Conservation (phyloP, 2,113 vertebrate species). For the Heterotilapia buettikoferi region DNA sequence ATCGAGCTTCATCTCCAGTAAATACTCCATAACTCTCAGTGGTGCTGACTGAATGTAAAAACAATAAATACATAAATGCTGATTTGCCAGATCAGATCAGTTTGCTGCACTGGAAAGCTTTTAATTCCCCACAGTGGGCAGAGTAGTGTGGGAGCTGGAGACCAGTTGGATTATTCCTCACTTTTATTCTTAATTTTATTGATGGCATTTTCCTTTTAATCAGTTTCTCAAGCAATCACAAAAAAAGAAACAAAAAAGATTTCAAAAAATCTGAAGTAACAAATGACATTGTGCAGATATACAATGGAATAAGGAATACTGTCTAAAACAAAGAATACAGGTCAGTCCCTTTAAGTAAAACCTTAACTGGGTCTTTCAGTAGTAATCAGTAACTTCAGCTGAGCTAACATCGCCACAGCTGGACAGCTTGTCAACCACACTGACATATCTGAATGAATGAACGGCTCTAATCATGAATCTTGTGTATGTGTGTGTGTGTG, state of each 20-base stretch:
- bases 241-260: background rate
- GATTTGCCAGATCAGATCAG: background rate
- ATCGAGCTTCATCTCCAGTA: background rate
- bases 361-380: slow-evolving; percentile 38
- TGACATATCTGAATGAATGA: slow-evolving; percentile 63
- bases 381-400: slow-evolving; percentile 51
- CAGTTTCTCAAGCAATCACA: accelerated
- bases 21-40: background rate
- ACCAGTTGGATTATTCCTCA: background rate
- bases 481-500: background rate
- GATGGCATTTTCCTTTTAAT: background rate
- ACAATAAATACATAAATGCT: background rate
- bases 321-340: background rate
- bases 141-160: background rate
- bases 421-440: slow-evolving; percentile 56
- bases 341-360: slow-evolving; percentile 14
- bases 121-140: background rate
- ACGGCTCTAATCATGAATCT: slow-evolving; percentile 48
- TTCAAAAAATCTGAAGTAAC: background rate
- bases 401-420: slow-evolving; percentile 51
- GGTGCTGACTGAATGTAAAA: background rate
- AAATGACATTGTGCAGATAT: background rate
- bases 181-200: background rate
- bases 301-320: background rate
- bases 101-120: background rate